phyloP scores from a whole-genome alignment of 2,113 vertebrate genomes.

The Hymenochirus boettgeri region DNA sequence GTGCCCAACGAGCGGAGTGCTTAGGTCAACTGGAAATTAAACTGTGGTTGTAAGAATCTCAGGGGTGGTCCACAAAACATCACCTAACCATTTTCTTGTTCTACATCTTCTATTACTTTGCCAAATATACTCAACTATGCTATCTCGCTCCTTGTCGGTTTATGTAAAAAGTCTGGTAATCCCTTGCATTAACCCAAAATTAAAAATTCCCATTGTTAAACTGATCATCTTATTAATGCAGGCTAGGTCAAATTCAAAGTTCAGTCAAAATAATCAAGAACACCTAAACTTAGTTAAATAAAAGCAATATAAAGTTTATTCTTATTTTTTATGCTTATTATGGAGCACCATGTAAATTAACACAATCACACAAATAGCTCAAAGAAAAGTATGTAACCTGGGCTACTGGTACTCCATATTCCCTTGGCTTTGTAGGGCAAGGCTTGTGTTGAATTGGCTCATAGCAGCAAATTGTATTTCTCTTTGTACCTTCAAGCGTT shows the following conservation, averaged over 20 bases:
- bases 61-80: conserved; percentile 23
- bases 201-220: conserved; percentile 6
- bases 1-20: no score
- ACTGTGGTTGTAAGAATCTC: conserved; percentile 9
- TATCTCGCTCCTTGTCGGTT: conserved; percentile 20
- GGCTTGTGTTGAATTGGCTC: neutral
- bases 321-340: conserved; percentile 22
- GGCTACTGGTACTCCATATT: neutral
- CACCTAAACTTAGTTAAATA: conserved; percentile 1
- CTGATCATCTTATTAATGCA: conserved; percentile 18
- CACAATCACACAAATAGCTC: conserved; percentile 2
- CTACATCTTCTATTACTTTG: conserved; percentile 28
- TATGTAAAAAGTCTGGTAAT: conserved; percentile 22
- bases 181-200: conserved; percentile 14
- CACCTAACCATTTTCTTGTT: conserved; percentile 2
- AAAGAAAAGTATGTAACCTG: conserved; percentile 10
- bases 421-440: neutral
- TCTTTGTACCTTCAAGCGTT: neutral
- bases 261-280: neutral
- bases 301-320: conserved; percentile 4
- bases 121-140: conserved; percentile 26
- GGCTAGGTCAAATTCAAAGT: conserved; percentile 21
- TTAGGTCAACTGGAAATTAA: conserved; percentile 19
- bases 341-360: neutral
- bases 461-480: neutral